Evolutionary conservation across 2,113 vertebrate genomes (phyloP).

Genomic region (Forbesichthys agassizii): DNA sequence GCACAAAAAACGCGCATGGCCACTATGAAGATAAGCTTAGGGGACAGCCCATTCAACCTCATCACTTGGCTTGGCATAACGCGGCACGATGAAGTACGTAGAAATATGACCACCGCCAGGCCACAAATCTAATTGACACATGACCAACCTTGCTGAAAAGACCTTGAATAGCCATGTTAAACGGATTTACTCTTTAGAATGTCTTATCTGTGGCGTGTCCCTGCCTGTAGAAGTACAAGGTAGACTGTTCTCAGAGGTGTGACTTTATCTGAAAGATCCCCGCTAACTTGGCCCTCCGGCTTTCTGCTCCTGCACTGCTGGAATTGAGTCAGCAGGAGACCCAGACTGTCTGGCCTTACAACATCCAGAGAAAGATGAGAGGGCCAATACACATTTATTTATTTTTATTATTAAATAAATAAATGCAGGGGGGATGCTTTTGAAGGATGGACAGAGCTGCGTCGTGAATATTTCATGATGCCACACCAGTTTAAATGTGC

Average conservation of each 20-base stretch:
- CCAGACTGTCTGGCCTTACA: conserved; percentile 47
- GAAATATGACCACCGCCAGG: too few species aligned
- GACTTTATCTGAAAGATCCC: conserved; percentile 44
- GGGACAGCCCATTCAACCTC: neutral
- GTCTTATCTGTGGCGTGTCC: neutral
- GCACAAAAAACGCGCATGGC: neutral
- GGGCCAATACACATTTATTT: conserved; percentile 11
- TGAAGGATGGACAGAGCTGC: conserved; percentile 62
- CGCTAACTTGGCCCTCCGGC: conserved; percentile 50
- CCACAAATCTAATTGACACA: too few species aligned
- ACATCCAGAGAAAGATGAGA: conserved; percentile 16
- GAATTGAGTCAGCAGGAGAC: conserved; percentile 50
- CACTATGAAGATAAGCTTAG: neutral
- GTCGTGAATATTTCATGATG: conserved; percentile 69
- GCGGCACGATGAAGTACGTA: neutral
- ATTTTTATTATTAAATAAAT: conserved; percentile 35
- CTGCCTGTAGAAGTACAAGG: neutral
- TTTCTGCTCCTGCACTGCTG: conserved; percentile 40
- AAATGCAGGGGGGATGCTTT: conserved; percentile 60
- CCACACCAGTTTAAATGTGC: conserved; percentile 52
- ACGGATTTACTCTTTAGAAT: too few species aligned
- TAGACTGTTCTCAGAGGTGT: conserved; percentile 15
- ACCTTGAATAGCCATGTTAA: too few species aligned
- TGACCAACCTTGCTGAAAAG: too few species aligned
- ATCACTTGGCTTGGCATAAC: neutral